Evolutionary conservation across 1,140 invertebrate species (phyloP).

Genomic region (Drosophila serrata): DNA sequence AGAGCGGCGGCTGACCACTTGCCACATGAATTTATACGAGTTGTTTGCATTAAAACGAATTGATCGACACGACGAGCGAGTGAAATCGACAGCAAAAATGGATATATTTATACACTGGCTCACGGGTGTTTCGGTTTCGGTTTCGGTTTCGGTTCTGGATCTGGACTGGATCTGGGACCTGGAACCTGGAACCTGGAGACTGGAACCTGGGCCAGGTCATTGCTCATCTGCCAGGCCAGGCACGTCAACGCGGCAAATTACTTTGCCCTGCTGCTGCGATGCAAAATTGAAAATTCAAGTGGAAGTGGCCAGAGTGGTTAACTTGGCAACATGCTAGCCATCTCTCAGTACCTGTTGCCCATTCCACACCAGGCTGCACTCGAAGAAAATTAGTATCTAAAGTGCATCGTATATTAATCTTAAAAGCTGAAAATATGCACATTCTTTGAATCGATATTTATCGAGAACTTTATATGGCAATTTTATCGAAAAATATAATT

Average conservation of each 20-base stretch:
- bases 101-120: background rate
- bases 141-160: background rate
- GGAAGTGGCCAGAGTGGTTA: constrained; percentile 62
- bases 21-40: constrained; percentile 82
- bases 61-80: constrained; percentile 77
- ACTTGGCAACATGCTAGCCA: constrained; percentile 78
- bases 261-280: constrained; percentile 72
- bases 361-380: background rate
- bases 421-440: too few species aligned
- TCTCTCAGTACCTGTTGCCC: constrained; percentile 14
- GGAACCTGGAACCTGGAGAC: background rate
- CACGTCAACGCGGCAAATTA: constrained; percentile 83
- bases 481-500: too few species aligned
- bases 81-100: constrained; percentile 44
- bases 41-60: constrained; percentile 83
- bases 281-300: constrained; percentile 82
- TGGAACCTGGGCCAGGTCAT: constrained; percentile 54
- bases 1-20: constrained; percentile 51
- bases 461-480: too few species aligned
- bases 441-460: too few species aligned
- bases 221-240: constrained; percentile 82
- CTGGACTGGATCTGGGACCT: background rate
- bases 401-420: too few species aligned
- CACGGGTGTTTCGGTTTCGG: background rate
- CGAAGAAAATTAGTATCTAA: background rate